These are phyloP conservation scores for Falco concolor DNA, from an alignment of 2,797 vertebrate species.

Conservation along the genomic window DNA sequence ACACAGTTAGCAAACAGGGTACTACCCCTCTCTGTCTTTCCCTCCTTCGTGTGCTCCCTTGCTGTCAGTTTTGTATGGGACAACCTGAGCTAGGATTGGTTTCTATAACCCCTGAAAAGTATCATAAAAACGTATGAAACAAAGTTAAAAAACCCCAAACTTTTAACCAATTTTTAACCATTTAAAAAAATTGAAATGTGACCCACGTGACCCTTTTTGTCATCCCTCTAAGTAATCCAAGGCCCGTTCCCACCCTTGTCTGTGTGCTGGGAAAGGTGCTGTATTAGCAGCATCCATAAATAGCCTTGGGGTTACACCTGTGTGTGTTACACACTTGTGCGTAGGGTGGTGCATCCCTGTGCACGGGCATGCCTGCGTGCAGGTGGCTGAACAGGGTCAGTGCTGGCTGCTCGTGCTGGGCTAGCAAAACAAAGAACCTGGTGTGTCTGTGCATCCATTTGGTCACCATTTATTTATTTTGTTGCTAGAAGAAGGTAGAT, in stretches of 20 bases:
- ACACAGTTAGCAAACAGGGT: background rate
- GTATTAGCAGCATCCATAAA: background rate
- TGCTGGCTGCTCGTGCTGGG: background rate
- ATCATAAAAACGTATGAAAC: background rate
- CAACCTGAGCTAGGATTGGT: background rate
- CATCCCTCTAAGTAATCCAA: too few species aligned
- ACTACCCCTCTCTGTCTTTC: background rate
- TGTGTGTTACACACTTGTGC: rapidly evolving
- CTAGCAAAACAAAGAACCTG: background rate
- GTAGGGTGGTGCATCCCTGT: too few species aligned
- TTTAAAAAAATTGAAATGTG: background rate
- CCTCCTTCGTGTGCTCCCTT: rapidly evolving
- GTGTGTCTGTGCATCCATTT: background rate
- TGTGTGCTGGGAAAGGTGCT: background rate
- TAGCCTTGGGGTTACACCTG: background rate
- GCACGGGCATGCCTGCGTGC: rapidly evolving
- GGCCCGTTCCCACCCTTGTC: background rate
- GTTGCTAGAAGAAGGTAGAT: background rate
- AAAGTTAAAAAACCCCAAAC: background rate
- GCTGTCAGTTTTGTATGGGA: rapidly evolving
- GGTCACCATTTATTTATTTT: background rate
- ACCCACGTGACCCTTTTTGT: background rate
- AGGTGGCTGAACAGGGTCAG: background rate
- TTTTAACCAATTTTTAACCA: background rate
- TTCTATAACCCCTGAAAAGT: background rate